These are phyloP conservation scores for Aspidiotus rigidus DNA, from an alignment of 2,888 invertebrate species.

Conservation along the genomic window DNA sequence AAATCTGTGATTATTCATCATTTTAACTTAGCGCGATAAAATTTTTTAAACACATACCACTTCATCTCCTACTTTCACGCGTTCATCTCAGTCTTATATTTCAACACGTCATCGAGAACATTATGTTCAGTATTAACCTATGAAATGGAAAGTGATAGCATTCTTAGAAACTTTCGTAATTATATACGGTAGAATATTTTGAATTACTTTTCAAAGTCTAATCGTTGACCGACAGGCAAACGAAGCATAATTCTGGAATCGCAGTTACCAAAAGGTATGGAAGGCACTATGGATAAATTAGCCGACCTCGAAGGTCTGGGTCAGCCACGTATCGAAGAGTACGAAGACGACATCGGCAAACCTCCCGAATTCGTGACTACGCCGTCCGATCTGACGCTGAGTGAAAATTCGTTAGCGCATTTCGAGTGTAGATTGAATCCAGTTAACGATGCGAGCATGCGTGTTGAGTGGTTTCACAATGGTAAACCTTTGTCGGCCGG, in stretches of 20 bases:
- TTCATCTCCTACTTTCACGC: too few relatives aligned
- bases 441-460: constrained; percentile 83
- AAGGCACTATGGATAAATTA: constrained; percentile 85
- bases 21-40: too few relatives aligned
- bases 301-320: constrained; percentile 83
- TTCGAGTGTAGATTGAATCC: constrained; percentile 85
- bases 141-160: too few relatives aligned
- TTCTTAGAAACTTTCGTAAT: too few relatives aligned
- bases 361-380: constrained; percentile 85
- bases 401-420: constrained; percentile 82
- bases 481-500: constrained; percentile 85
- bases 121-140: too few relatives aligned
- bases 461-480: constrained; percentile 96
- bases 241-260: constrained; percentile 84
- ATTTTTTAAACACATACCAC: too few relatives aligned
- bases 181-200: too few relatives aligned
- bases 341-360: constrained; percentile 73
- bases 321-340: constrained; percentile 56
- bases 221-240: constrained; percentile 47
- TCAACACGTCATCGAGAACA: too few relatives aligned
- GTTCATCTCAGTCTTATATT: too few relatives aligned
- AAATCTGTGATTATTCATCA: too few relatives aligned
- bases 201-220: too few relatives aligned
- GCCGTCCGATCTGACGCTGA: constrained; percentile 70
- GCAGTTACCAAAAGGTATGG: constrained; percentile 86